Percentiles rank a stretch among this genome's conserved stretches.
Conservation (phyloP, 2,888 invertebrate genomes). For the Ormia ochracea region DNA sequence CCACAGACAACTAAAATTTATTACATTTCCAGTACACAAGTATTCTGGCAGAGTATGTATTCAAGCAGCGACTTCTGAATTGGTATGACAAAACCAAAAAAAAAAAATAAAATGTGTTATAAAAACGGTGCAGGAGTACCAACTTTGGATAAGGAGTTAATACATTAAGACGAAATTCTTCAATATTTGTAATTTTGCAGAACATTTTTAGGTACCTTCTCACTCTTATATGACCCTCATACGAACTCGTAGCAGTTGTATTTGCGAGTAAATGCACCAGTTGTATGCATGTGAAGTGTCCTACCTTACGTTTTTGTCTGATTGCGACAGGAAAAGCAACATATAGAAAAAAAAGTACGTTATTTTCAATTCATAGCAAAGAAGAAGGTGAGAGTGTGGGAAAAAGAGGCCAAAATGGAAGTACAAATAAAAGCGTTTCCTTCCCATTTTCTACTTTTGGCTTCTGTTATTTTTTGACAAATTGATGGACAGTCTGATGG, state of each 20-base stretch:
- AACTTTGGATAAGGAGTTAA: no score
- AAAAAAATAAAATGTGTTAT: no score
- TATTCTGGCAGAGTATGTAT: no score
- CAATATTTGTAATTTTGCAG: background rate
- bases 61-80: no score
- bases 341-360: slow-evolving; percentile 1
- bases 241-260: background rate
- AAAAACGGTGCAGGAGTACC: no score
- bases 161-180: no score
- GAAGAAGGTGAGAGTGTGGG: background rate
- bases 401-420: background rate
- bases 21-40: no score
- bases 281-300: slow-evolving; percentile 13
- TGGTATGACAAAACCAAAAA: no score
- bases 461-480: slow-evolving; percentile 68
- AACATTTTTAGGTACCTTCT: background rate
- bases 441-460: slow-evolving; percentile 28
- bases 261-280: slow-evolving; percentile 7
- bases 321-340: slow-evolving; percentile 56
- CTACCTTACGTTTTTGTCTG: slow-evolving; percentile 51
- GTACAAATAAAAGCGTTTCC: slow-evolving; percentile 45
- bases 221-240: background rate
- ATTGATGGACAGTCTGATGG: slow-evolving; percentile 77
- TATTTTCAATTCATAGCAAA: slow-evolving; percentile 10
- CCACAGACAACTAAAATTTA: no score